A percentile compares a stretch with the other conserved stretches of the same genome.
These are phyloP conservation scores for Syritta pipiens DNA, from an alignment of 2,888 invertebrate genomes.

Conservation along the genomic window DNA sequence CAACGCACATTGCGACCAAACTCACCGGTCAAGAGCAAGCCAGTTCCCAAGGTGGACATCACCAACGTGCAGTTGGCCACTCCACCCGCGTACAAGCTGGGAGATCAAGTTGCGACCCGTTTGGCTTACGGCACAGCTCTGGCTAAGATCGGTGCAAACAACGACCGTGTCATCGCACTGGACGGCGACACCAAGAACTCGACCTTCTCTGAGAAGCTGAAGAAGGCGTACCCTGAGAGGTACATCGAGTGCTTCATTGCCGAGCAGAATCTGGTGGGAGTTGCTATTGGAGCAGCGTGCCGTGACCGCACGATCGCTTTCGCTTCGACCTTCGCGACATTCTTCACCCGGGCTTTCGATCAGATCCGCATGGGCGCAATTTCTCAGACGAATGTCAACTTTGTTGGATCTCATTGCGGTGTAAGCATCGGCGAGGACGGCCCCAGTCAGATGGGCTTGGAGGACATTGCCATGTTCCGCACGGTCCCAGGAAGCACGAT, in stretches of 20 bases:
- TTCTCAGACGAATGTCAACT: conserved; percentile 98
- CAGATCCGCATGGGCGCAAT: conserved; percentile 99
- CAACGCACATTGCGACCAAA: conserved; percentile 81
- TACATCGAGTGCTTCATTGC: conserved; percentile 99
- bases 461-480: conserved; percentile 97
- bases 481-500: conserved; percentile 90
- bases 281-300: conserved; percentile 96
- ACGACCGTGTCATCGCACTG: conserved; percentile 92
- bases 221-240: conserved; percentile 84
- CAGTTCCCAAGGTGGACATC: conserved; percentile 88
- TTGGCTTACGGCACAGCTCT: conserved; percentile 96
- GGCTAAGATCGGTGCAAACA: conserved; percentile 89
- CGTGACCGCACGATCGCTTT: conserved; percentile 96
- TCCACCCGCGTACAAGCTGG: conserved; percentile 90
- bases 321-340: conserved; percentile 98
- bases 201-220: conserved; percentile 96
- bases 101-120: conserved; percentile 91
- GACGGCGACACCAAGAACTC: conserved; percentile 99
- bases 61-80: conserved; percentile 86
- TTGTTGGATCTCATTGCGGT: conserved; percentile 98
- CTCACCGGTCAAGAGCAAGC: conserved; percentile 82
- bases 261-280: conserved; percentile 98
- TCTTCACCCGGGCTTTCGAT: conserved; percentile 97
- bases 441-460: conserved; percentile 99
- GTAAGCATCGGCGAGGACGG: conserved; percentile 99